A percentile compares a stretch with the other conserved stretches of the same genome.
Conservation (phyloP, 2,888 invertebrate genomes). For the Tinea pellionella region DNA sequence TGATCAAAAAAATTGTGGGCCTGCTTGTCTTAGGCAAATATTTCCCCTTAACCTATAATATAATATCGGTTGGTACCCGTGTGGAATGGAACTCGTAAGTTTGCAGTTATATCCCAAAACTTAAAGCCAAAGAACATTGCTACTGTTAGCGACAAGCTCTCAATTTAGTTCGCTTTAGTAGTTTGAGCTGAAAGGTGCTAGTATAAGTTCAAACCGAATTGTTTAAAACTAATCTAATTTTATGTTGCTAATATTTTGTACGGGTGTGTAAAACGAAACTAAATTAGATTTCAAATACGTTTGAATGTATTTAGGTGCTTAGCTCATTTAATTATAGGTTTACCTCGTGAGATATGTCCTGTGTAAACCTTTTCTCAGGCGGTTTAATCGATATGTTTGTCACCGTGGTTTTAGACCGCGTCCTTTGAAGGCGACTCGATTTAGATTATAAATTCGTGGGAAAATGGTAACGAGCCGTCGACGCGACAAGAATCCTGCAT, state of each 20-base stretch:
- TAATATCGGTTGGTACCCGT: background rate
- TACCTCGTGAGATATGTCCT: background rate
- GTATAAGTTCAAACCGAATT: background rate
- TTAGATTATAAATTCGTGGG: constrained; percentile 13
- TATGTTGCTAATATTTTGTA: background rate
- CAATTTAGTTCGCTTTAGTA: background rate
- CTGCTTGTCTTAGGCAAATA: too few relatives aligned
- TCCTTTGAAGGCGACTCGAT: constrained; percentile 9
- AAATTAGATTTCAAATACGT: background rate
- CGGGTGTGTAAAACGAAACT: background rate
- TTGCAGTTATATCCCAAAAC: background rate
- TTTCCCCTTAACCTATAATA: background rate
- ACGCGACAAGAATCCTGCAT: constrained; percentile 12
- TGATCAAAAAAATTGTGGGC: too few relatives aligned
- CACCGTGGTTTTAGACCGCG: background rate
- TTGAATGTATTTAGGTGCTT: background rate
- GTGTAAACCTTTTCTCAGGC: background rate
- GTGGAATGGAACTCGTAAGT: background rate
- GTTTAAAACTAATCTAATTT: background rate
- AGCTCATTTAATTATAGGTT: background rate
- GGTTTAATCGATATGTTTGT: constrained; percentile 5
- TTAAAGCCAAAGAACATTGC: background rate
- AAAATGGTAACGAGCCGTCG: constrained; percentile 13
- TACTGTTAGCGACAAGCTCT: background rate
- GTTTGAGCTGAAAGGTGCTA: background rate